phyloP scores from a whole-genome alignment of 2,113 vertebrate genomes.

The Labrus mixtus region DNA sequence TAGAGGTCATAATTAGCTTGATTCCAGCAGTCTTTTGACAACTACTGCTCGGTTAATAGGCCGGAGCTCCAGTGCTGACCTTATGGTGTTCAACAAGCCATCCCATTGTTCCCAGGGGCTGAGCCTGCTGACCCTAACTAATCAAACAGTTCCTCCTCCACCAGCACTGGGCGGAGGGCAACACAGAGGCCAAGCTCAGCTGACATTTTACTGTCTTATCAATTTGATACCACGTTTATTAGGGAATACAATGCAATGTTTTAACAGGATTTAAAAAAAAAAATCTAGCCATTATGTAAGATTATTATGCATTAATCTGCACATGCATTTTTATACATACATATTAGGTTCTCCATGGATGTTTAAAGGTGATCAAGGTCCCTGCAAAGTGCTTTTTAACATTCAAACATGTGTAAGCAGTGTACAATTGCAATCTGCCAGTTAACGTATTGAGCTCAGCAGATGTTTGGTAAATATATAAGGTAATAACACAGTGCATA shows the following conservation, averaged over 20 bases:
- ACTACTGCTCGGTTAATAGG: slow-evolving; percentile 60
- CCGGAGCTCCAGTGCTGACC: slow-evolving; percentile 65
- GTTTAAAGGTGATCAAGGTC: not conserved
- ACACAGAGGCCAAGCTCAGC: slow-evolving; percentile 62
- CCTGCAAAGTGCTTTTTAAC: not conserved
- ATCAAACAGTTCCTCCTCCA: slow-evolving; percentile 80
- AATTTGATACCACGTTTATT: slow-evolving; percentile 10
- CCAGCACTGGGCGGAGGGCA: slow-evolving; percentile 56
- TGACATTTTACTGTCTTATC: slow-evolving; percentile 21
- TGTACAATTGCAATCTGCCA: too few species aligned
- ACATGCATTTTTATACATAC: not conserved
- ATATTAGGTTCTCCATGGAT: not conserved
- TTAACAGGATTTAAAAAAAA: not conserved
- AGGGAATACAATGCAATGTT: too few species aligned
- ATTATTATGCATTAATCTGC: not conserved
- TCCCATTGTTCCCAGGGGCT: slow-evolving; percentile 74
- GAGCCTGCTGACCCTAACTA: slow-evolving; percentile 74
- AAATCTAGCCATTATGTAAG: not conserved
- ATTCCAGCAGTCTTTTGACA: slow-evolving; percentile 49
- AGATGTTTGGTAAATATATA: too few species aligned
- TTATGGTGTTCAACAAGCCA: slow-evolving; percentile 70
- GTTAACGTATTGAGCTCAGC: too few species aligned
- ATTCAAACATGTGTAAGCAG: too few species aligned
- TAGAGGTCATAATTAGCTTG: slow-evolving; percentile 49
- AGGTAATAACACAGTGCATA: too few species aligned